Conservation (phyloP, 2,113 vertebrate genomes). For the Agapornis roseicollis region DNA sequence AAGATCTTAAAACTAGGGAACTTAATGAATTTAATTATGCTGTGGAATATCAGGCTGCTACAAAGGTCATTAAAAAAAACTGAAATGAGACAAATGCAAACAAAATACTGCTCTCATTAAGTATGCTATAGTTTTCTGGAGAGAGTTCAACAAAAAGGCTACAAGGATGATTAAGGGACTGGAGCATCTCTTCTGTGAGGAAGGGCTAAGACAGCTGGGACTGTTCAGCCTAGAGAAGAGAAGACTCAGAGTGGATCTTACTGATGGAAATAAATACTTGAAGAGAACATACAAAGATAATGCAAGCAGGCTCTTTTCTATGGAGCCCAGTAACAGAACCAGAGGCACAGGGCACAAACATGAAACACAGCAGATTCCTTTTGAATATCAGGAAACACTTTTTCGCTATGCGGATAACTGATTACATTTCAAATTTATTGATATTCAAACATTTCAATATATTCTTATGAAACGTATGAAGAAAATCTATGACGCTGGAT, state of each 20-base stretch:
- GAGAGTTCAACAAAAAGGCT: not conserved
- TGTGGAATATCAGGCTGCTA: not conserved
- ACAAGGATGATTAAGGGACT: not conserved
- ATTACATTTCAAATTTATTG: not conserved
- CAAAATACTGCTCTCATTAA: not conserved
- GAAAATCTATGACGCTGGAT: not conserved
- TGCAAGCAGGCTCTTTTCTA: not conserved
- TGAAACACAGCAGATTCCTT: not conserved
- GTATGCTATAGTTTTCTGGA: not conserved
- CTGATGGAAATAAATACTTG: not conserved
- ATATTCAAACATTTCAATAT: not conserved
- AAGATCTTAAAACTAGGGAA: not conserved
- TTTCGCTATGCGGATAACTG: not conserved
- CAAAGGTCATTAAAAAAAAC: not conserved
- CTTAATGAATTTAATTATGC: not conserved
- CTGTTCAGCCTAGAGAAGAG: not conserved
- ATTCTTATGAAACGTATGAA: not conserved
- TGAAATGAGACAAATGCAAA: not conserved
- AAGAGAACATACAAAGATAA: not conserved
- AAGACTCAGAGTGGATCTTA: not conserved
- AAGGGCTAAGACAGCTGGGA: not conserved
- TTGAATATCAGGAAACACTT: not conserved
- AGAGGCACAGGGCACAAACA: not conserved
- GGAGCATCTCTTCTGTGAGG: not conserved
- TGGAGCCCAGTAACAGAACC: not conserved